These are phyloP conservation scores for Ashinkailepas kermadecensis DNA, from an alignment of 2,888 invertebrate species.

Conservation along the genomic window DNA sequence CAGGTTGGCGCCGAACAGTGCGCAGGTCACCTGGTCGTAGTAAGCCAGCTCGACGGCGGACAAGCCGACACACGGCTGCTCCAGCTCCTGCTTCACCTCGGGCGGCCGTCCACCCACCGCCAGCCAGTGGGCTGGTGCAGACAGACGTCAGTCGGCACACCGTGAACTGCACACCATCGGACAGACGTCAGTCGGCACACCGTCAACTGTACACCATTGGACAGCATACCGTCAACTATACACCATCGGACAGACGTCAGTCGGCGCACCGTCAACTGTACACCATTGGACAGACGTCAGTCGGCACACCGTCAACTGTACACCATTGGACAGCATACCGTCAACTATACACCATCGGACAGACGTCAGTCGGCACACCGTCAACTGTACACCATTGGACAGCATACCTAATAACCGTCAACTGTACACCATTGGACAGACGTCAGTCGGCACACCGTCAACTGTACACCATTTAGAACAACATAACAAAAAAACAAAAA, in stretches of 20 bases:
- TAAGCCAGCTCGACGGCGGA: not conserved
- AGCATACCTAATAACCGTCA: too few species aligned
- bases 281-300: not conserved
- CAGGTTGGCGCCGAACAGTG: conserved; percentile 5
- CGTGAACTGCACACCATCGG: not conserved
- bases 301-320: not conserved
- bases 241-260: not conserved
- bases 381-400: not conserved
- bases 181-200: not conserved
- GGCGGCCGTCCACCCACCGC: not conserved
- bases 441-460: too few species aligned
- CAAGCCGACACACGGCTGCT: not conserved
- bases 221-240: not conserved
- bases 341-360: not conserved
- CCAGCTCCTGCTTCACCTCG: not conserved
- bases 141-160: not conserved
- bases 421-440: too few species aligned
- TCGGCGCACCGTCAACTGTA: not conserved
- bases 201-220: not conserved
- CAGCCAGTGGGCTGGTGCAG: conserved; percentile 7
- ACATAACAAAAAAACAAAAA: too few species aligned
- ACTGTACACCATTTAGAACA: too few species aligned
- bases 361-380: too few species aligned
- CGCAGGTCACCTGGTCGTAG: not conserved
- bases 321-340: not conserved